Percentiles rank a stretch among this genome's conserved stretches.
phyloP scores from a whole-genome alignment of 2,888 invertebrate genomes.

The Drepana falcataria region DNA sequence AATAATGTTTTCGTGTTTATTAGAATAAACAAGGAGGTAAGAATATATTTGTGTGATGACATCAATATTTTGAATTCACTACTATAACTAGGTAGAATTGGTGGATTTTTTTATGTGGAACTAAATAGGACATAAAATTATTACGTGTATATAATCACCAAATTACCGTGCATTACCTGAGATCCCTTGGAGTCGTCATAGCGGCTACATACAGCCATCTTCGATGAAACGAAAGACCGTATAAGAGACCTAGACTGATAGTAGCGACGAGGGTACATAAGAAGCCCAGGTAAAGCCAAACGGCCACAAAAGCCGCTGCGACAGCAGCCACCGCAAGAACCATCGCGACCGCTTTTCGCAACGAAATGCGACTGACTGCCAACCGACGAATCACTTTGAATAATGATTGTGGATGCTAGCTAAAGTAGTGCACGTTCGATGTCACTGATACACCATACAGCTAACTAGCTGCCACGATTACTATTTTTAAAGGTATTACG shows the following conservation, averaged over 20 bases:
- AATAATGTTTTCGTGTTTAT: no score
- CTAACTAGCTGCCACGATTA: neutral
- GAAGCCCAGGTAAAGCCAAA: constrained; percentile 79
- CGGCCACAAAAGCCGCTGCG: constrained; percentile 58
- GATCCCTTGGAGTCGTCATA: constrained; percentile 85
- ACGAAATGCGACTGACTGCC: constrained; percentile 68
- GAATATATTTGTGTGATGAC: no score
- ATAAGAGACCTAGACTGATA: constrained; percentile 79
- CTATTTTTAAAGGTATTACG: no score
- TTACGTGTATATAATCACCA: neutral
- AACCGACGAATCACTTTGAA: constrained; percentile 34
- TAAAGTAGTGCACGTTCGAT: constrained; percentile 12
- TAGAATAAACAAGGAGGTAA: no score
- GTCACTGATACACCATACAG: neutral
- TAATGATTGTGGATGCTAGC: constrained; percentile 16
- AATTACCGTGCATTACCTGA: constrained; percentile 74
- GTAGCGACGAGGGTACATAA: constrained; percentile 81
- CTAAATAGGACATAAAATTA: neutral
- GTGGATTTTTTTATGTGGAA: neutral
- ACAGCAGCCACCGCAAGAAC: constrained; percentile 58
- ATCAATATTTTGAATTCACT: no score
- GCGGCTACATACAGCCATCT: constrained; percentile 88
- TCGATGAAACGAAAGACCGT: constrained; percentile 83
- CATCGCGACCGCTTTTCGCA: constrained; percentile 68
- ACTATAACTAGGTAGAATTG: no score